Evolutionary conservation across 2,113 vertebrate species (phyloP), one percentile per base, ranked within the genome.

Genomic region (Callipepla squamata): DNA sequence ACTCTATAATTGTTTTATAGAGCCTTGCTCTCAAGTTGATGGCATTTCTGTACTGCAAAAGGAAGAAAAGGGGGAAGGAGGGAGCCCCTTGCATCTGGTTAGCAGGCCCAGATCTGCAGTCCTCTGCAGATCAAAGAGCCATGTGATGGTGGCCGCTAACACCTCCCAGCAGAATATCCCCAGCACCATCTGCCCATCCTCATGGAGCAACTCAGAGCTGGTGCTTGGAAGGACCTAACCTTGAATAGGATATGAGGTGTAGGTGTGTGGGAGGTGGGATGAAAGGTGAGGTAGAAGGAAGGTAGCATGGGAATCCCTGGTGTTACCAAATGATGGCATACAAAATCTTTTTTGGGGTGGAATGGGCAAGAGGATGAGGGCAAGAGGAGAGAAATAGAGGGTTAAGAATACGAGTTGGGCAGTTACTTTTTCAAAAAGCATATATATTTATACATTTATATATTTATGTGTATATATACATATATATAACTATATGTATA

Each of bases 21-120:
- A 58, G 48, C 45, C 63, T 79, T 62, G 38, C 45, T 9, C 38
- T 92, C 16, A 40, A 78, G 38, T 34, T 83, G 91, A 87, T 85
- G 76, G 51, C 61, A 40, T 88, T 92, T 87, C 30, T 95, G 93
- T 73, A 80, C 70, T 85, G 79, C 89, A 87, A 82, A 85, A 95
- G 89, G 84, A 78, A 90, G 78, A 77, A 66, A 7, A 7, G 1
- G 26, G 63, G 87, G 75, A 47, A 93, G 21, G 63, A 82, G 25
- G 42, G 84, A 95, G 85, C 91, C 85, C 47, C 76, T 85, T 94
- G 89, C 95, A 96, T 96, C 95, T 96, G 95, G 85, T 91, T 70
- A 80, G 79, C 93, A 94, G 96, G 47, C 90, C 44, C 85, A 59
- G 67, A 85, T 94, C 87, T 80, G 51, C 66, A 82, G 89, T 83